phyloP scores from a whole-genome alignment of 2,888 invertebrate genomes.

The Gymnoscelis rufifasciata region DNA sequence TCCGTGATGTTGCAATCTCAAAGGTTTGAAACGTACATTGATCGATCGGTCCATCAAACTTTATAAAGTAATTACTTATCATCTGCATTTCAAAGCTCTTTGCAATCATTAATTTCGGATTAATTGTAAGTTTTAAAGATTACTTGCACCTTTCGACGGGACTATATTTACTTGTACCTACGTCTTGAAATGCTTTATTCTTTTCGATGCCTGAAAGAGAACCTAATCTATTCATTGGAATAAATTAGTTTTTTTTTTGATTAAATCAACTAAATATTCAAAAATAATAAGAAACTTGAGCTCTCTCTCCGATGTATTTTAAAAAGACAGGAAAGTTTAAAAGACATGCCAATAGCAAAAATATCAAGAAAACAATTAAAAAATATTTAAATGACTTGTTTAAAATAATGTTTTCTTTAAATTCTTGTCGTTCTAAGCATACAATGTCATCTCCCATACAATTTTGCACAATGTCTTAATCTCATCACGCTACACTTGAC shows the following conservation, averaged over 20 bases:
- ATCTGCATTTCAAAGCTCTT: constrained; percentile 9
- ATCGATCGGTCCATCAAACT: constrained; percentile 11
- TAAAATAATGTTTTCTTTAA: no score
- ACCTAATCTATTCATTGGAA: no score
- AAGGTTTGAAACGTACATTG: constrained; percentile 14
- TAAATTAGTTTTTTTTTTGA: no score
- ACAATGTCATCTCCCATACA: constrained; percentile 26
- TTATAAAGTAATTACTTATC: constrained; percentile 2
- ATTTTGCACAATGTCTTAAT: constrained; percentile 71
- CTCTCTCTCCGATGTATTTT: no score
- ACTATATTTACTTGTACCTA: neutral
- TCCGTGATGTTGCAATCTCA: constrained; percentile 18
- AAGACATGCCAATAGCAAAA: no score
- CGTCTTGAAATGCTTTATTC: no score
- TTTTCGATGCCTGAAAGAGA: no score
- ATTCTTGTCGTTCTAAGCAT: constrained; percentile 10
- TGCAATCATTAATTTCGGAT: constrained; percentile 5
- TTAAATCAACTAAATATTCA: no score
- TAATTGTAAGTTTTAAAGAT: neutral
- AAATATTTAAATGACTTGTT: no score
- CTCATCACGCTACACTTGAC: constrained; percentile 75
- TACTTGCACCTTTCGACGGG: neutral
- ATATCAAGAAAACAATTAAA: no score
- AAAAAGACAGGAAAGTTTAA: no score
- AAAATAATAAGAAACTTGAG: no score